Conservation (phyloP, 2,797 vertebrate species). For the Carcharodon carcharias region DNA sequence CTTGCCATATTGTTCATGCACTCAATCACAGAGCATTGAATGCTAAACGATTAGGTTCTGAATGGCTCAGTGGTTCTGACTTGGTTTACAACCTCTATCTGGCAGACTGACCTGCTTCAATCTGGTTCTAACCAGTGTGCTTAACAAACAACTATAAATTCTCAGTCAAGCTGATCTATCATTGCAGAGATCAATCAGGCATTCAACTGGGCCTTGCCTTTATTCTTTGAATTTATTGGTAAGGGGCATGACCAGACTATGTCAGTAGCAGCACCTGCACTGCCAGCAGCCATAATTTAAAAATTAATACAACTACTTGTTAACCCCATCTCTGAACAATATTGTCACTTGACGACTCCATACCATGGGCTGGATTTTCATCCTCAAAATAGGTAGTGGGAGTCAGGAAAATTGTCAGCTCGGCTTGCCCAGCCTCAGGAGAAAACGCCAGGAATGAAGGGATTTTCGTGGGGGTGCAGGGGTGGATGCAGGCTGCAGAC, state of each 20-base stretch:
- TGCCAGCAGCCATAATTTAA: neutral
- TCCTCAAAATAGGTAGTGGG: too few species aligned
- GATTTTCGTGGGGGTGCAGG: too few species aligned
- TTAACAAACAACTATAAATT: neutral
- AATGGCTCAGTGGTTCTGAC: neutral
- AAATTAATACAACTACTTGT: neutral
- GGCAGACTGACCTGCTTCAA: neutral
- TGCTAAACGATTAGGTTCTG: neutral
- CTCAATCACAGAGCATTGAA: neutral
- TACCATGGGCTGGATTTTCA: neutral
- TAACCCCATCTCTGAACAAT: neutral
- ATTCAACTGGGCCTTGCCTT: neutral
- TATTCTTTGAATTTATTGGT: neutral
- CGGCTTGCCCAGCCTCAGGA: too few species aligned
- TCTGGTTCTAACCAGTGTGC: neutral
- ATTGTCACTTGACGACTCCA: neutral
- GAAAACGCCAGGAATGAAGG: too few species aligned
- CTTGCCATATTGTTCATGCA: neutral
- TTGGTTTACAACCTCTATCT: neutral
- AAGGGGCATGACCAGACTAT: neutral
- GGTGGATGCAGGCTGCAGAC: too few species aligned
- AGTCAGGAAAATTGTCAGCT: too few species aligned
- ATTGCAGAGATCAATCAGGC: neutral
- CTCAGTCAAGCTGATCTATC: neutral
- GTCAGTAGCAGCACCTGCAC: neutral